Percentiles rank a stretch among this genome's conserved stretches.
These are phyloP conservation scores for Phocides pigmalion DNA, from an alignment of 1,140 invertebrate genomes.

Conservation along the genomic window DNA sequence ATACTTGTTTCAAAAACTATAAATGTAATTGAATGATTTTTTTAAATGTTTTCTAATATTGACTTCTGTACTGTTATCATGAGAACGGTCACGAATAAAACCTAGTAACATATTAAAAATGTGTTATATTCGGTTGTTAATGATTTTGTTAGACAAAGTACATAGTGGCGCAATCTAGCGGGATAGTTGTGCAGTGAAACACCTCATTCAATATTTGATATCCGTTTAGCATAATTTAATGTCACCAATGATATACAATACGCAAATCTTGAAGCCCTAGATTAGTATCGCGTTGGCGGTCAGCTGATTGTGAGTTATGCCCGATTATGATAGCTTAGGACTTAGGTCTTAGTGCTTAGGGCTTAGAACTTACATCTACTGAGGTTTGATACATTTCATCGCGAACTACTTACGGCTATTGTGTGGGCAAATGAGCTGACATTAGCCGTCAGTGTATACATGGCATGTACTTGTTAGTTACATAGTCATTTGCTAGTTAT, in stretches of 20 bases:
- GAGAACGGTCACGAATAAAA: too few species aligned
- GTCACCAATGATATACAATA: background rate
- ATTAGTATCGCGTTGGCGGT: background rate
- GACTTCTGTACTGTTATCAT: too few species aligned
- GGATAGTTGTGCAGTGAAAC: background rate
- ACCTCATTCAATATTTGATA: background rate
- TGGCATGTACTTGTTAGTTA: background rate
- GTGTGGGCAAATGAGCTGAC: background rate
- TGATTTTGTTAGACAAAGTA: too few species aligned
- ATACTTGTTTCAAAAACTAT: too few species aligned
- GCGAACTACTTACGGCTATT: background rate
- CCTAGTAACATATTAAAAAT: too few species aligned
- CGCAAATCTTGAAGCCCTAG: background rate
- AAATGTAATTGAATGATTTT: too few species aligned
- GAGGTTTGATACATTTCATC: background rate
- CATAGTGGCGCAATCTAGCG: too few species aligned
- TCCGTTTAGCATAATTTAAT: background rate
- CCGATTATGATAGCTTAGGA: constrained; percentile 1
- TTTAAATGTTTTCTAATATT: too few species aligned
- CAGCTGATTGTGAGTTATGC: background rate
- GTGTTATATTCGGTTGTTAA: too few species aligned
- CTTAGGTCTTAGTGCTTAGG: background rate
- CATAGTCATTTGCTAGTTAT: background rate
- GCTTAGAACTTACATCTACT: background rate
- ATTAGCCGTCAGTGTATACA: background rate